phyloP scores from a whole-genome alignment of 2,113 vertebrate genomes.

The human region GRCh38 chr2:25965001-25965500 shows the following conservation, averaged over 20 bases:
- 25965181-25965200: not conserved
- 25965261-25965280: not conserved
- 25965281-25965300: not conserved
- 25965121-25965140: not conserved
- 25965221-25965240: not conserved
- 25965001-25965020: not conserved
- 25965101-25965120: not conserved
- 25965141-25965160: not conserved
- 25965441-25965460: not conserved
- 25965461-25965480: not conserved
- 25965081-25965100: not conserved
- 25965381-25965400: not conserved
- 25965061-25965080: not conserved
- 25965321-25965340: not conserved
- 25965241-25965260: not conserved
- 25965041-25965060: not conserved
- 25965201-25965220: not conserved
- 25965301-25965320: not conserved
- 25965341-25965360: not conserved
- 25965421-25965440: not conserved
- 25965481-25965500: no score
- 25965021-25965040: not conserved
- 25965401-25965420: not conserved
- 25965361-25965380: not conserved
- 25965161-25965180: constrained; percentile 16